Evolutionary conservation across 2,113 vertebrate genomes (phyloP).

Genomic region (Pithys albifrons): DNA sequence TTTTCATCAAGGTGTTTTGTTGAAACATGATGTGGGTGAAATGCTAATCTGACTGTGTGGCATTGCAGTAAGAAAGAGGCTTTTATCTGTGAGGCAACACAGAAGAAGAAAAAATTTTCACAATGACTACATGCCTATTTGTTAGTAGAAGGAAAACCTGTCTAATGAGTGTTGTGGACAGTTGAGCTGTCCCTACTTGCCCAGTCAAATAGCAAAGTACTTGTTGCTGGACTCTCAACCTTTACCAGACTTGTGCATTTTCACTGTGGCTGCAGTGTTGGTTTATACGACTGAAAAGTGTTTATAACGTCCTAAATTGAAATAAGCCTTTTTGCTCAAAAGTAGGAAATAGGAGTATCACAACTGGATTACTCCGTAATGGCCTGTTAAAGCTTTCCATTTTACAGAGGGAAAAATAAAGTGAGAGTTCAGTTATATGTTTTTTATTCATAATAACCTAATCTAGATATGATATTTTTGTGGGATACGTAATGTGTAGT

Average conservation of each 20-base stretch:
- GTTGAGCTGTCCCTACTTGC: neutral
- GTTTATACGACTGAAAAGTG: neutral
- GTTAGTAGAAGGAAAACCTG: neutral
- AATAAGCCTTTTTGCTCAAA: neutral
- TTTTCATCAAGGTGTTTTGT: neutral
- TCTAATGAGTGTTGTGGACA: neutral
- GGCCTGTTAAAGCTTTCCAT: neutral
- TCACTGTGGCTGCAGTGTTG: neutral
- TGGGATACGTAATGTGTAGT: neutral
- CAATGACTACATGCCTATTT: fast-evolving
- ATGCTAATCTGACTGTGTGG: neutral
- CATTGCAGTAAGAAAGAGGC: neutral
- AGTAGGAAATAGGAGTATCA: neutral
- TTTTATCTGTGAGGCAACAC: neutral
- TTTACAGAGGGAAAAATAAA: neutral
- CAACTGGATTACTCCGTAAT: neutral
- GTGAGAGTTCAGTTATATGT: neutral
- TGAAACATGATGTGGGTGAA: neutral
- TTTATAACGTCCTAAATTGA: neutral
- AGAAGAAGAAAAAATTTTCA: neutral
- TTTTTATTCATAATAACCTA: neutral
- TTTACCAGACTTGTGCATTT: neutral
- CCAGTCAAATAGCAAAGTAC: neutral
- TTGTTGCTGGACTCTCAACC: neutral
- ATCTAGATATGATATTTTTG: neutral